phyloP scores from a whole-genome alignment of 2,888 invertebrate species.

The Orgyia antiqua region DNA sequence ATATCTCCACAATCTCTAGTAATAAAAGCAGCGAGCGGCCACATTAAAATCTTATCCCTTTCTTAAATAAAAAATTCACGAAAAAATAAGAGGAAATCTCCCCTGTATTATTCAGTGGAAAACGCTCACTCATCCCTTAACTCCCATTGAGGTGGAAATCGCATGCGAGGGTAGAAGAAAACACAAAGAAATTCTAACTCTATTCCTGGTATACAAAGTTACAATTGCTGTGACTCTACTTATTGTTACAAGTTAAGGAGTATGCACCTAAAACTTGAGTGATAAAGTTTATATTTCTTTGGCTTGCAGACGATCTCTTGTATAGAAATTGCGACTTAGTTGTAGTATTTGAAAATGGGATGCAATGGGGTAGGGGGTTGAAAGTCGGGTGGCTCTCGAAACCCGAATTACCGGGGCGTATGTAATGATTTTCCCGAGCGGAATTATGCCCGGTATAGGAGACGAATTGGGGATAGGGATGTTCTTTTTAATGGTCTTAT shows the following conservation, averaged over 20 bases:
- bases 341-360: conserved; percentile 74
- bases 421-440: conserved; percentile 76
- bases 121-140: conserved; percentile 36
- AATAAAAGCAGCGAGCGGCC: conserved; percentile 70
- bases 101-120: conserved; percentile 70
- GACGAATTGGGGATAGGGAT: conserved; percentile 48
- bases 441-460: conserved; percentile 72
- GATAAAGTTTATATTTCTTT: conserved; percentile 51
- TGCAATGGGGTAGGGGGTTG: conserved; percentile 50
- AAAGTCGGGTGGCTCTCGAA: conserved; percentile 54
- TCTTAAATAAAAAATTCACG: conserved; percentile 79
- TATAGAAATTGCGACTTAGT: conserved; percentile 55
- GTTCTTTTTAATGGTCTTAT: conserved; percentile 44
- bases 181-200: conserved; percentile 62
- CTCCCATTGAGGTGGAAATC: conserved; percentile 32
- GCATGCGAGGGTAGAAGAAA: conserved; percentile 36
- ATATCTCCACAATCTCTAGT: conserved; percentile 69
- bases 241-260: conserved; percentile 19
- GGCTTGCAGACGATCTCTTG: conserved; percentile 32
- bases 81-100: conserved; percentile 72
- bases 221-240: conserved; percentile 52
- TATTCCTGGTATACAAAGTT: conserved; percentile 56
- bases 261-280: conserved; percentile 35
- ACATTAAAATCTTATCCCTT: conserved; percentile 79
- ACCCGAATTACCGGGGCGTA: conserved; percentile 76